Evolutionary conservation across 2,113 vertebrate genomes (phyloP).

Genomic region (Podarcis raffonei): DNA sequence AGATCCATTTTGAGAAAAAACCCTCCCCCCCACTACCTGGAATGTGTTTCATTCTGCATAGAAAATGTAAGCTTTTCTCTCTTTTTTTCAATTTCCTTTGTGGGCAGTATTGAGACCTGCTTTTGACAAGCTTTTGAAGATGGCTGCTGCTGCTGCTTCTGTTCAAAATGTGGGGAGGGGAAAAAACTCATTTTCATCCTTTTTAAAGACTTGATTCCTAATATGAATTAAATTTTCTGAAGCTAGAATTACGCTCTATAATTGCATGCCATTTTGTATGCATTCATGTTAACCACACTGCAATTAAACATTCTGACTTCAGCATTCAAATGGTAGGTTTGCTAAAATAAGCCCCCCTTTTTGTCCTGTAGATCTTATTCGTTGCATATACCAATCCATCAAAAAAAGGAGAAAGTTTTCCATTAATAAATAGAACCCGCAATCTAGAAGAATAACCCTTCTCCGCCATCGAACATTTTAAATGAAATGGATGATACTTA

Average conservation of each 20-base stretch:
- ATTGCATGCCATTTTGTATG: constrained; percentile 26
- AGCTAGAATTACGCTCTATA: constrained; percentile 44
- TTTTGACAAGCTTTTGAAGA: constrained; percentile 11
- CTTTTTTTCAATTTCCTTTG: background rate
- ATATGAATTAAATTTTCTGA: constrained; percentile 54
- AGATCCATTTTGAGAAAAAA: background rate
- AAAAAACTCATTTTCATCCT: background rate
- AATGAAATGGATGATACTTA: constrained; percentile 59
- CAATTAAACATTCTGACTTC: constrained; percentile 55
- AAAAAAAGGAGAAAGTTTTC: constrained; percentile 35
- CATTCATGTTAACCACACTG: constrained; percentile 40
- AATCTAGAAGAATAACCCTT: constrained; percentile 45
- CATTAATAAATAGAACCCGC: constrained; percentile 51
- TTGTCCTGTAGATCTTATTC: constrained; percentile 25
- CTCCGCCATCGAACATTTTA: constrained; percentile 45
- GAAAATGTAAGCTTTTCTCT: background rate
- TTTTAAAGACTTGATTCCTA: constrained; percentile 40
- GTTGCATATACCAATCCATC: background rate
- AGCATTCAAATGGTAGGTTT: constrained; percentile 47
- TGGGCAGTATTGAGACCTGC: background rate
- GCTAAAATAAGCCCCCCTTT: constrained; percentile 1
- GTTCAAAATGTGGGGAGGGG: constrained; percentile 8
- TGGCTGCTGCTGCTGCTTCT: constrained; percentile 28
- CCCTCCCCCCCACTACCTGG: background rate
- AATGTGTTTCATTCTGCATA: background rate